These are phyloP conservation scores for Myotis davidii DNA, from an alignment of 2,113 vertebrate species.

Conservation along the genomic window DNA sequence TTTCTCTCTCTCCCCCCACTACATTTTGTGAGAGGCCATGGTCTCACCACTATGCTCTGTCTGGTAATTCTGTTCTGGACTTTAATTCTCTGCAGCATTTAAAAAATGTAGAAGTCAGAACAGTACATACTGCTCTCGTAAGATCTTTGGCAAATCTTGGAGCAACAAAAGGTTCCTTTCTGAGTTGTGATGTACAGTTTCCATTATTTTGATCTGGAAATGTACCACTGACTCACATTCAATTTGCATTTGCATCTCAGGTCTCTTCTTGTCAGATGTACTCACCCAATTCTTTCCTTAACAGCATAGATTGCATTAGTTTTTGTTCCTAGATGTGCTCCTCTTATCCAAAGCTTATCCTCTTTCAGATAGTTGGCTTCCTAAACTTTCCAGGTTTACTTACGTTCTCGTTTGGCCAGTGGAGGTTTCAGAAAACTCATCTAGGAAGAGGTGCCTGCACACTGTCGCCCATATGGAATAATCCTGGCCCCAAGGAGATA, in stretches of 20 bases:
- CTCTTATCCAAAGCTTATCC: not conserved
- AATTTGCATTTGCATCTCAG: not conserved
- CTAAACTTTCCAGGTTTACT: not conserved
- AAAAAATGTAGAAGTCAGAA: not conserved
- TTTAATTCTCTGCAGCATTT: constrained; percentile 10
- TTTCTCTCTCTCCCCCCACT: not conserved
- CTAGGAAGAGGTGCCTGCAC: not conserved
- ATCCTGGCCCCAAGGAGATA: not conserved
- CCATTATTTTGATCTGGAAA: not conserved
- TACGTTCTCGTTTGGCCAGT: not conserved
- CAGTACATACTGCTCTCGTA: not conserved
- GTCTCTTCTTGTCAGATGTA: not conserved
- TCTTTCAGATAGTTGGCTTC: not conserved
- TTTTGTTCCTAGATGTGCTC: not conserved
- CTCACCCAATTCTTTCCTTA: not conserved
- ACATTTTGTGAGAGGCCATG: not conserved
- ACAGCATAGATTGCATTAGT: not conserved
- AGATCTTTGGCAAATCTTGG: not conserved
- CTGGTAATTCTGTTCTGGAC: not conserved
- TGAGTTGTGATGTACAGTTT: not conserved
- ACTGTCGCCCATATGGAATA: not conserved
- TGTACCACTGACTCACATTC: not conserved
- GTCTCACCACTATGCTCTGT: not conserved
- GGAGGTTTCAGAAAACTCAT: not conserved
- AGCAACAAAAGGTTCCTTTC: not conserved